These are phyloP conservation scores for Orchestia grillus DNA, from an alignment of 1,140 invertebrate species.

Conservation along the genomic window DNA sequence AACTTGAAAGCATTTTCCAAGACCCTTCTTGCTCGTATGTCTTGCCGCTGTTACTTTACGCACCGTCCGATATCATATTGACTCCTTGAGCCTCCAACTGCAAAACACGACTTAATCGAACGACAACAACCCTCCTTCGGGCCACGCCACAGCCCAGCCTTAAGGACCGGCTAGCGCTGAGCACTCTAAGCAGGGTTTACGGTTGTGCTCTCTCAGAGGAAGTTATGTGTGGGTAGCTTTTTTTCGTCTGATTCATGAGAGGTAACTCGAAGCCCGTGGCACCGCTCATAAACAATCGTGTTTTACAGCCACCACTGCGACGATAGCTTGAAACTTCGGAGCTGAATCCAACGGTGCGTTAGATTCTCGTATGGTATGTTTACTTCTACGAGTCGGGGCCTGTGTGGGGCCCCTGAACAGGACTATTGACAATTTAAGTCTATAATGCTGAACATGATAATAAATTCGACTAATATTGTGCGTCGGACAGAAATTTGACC, in stretches of 20 bases:
- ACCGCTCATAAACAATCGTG: conserved; percentile 38
- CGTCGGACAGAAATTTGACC: too few species aligned
- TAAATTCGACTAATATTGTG: too few species aligned
- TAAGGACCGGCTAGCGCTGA: not conserved
- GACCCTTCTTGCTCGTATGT: conserved; percentile 18
- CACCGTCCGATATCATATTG: conserved; percentile 52
- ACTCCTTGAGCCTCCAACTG: conserved; percentile 39
- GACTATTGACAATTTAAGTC: too few species aligned
- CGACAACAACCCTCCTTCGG: not conserved
- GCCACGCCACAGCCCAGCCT: not conserved
- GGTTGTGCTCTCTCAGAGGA: not conserved
- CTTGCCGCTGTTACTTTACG: conserved; percentile 24
- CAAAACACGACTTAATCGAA: conserved; percentile 38
- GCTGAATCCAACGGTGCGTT: not conserved
- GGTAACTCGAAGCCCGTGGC: conserved; percentile 51
- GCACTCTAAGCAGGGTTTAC: conserved; percentile 3
- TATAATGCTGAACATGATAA: too few species aligned
- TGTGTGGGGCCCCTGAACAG: not conserved
- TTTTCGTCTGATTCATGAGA: conserved; percentile 30
- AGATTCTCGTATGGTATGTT: not conserved
- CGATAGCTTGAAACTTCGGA: conserved; percentile 5
- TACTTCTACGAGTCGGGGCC: not conserved
- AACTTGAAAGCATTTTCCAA: not conserved
- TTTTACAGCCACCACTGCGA: conserved; percentile 16
- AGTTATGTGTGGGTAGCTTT: conserved; percentile 39